Base-by-base conservation (phyloP, 2,113 vertebrate genomes). In the Stigmatopora nigra region DNA sequence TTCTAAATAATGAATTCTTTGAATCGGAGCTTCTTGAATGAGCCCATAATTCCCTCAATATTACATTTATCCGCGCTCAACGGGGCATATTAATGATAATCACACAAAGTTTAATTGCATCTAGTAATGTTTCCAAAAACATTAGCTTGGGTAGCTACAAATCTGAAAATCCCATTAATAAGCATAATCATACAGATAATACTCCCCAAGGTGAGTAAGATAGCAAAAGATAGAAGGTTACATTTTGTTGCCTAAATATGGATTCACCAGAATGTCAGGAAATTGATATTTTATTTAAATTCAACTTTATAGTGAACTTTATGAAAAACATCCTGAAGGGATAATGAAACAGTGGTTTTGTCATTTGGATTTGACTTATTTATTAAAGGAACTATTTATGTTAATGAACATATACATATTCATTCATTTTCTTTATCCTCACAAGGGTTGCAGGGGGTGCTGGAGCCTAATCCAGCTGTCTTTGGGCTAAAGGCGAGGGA, bases 11-110 rank as follows among this genome's bases (percentile, higher is more conserved):
- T 79, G 70, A 83, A 84, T 77, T 76, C 68, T 57, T 52, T 61
- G 47, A 75, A 75, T 63, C 25, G 49, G 67, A 78, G 74, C 66
- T 75, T 78, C 57, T 41, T 41, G 59, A 59, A 22, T 79, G 78
- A 81, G 65, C 63, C 75, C 66, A 75, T 81, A 80, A 85, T 71
- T 80, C 80, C 68, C 41, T 80, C 73, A 71, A 79, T 78, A 82
- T 81, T 79, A 65, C 70, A 75, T 81, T 70, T 77, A 78, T 84
- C 75, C 71, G 68, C 52, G 35, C 70, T 78, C 57, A 80, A 72
- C 71, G 61, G 55, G 1, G 19, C 41, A 68, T 69, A 73, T 79
- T 69, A 81, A 75, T 13, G 69, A 82, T 75, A 81, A 77, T 83
- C 68, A 77, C 58, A 76, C 77, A 78, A 76, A 71, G 46, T 78